phyloP scores from a whole-genome alignment of 2,797 vertebrate genomes.

The Phataginus tricuspis region DNA sequence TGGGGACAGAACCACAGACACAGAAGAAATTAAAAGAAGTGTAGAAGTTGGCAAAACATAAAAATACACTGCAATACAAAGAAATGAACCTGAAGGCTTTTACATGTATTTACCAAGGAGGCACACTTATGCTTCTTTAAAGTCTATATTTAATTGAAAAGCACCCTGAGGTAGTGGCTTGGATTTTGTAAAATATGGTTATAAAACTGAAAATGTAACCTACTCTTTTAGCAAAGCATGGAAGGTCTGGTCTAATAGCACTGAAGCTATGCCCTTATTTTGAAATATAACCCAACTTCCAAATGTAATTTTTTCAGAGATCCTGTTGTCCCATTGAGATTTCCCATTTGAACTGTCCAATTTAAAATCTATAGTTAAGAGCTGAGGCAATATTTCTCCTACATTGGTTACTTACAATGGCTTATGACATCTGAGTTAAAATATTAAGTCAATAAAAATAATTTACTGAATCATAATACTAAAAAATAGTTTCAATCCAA shows the following conservation, averaged over 20 bases:
- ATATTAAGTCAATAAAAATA: conserved; percentile 71
- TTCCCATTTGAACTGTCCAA: conserved; percentile 36
- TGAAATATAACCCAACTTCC: conserved; percentile 36
- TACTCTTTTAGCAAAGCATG: conserved; percentile 6
- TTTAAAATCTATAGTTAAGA: conserved; percentile 60
- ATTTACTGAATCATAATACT: conserved; percentile 56
- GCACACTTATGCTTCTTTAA: background rate
- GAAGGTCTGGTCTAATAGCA: background rate
- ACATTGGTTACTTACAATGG: background rate
- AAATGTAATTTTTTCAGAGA: conserved; percentile 36
- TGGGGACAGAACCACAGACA: background rate
- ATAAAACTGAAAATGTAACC: conserved; percentile 10
- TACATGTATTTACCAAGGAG: background rate
- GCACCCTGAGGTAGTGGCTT: background rate
- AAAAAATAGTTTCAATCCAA: conserved; percentile 43
- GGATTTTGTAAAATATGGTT: conserved; percentile 32
- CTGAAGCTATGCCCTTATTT: background rate
- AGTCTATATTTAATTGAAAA: conserved; percentile 57
- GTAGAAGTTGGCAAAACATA: background rate
- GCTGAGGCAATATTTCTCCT: conserved; percentile 12
- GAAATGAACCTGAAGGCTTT: background rate
- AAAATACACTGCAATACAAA: background rate
- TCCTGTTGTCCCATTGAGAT: background rate
- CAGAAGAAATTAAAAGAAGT: background rate
- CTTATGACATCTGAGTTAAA: conserved; percentile 52